These are phyloP conservation scores for Excalfactoria chinensis DNA, from an alignment of 2,113 vertebrate species.

Conservation along the genomic window DNA sequence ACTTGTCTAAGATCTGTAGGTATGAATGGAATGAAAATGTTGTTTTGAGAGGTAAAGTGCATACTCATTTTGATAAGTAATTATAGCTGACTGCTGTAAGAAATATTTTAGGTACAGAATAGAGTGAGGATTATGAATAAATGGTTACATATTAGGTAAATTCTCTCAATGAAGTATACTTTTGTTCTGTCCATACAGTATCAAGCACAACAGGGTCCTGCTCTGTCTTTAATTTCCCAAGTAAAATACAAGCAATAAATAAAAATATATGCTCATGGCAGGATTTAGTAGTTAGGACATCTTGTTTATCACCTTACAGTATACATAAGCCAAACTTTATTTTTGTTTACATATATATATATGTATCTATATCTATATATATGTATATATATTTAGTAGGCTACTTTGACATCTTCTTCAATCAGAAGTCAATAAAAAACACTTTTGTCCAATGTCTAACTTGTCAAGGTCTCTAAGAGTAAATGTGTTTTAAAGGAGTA, in stretches of 20 bases:
- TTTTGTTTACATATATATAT: conserved; percentile 54
- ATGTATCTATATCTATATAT: conserved; percentile 43
- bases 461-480: conserved; percentile 78
- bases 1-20: background rate
- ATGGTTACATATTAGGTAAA: background rate
- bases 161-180: conserved; percentile 16
- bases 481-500: conserved; percentile 77
- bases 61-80: background rate
- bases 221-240: background rate
- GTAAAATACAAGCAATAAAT: conserved; percentile 48
- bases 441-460: conserved; percentile 74
- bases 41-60: background rate
- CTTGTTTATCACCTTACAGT: conserved; percentile 64
- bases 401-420: conserved; percentile 77
- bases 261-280: conserved; percentile 41
- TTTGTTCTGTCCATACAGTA: conserved; percentile 28
- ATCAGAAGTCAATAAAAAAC: conserved; percentile 77
- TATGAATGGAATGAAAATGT: background rate
- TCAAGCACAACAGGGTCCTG: background rate
- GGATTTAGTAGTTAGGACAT: conserved; percentile 49
- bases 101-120: conserved; percentile 3
- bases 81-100: background rate
- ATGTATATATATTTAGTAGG: conserved; percentile 45
- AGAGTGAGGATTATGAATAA: background rate
- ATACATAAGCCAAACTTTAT: conserved; percentile 68